Conservation (phyloP, 1,140 invertebrate species). For the Caenorhabditis briggsae region DNA sequence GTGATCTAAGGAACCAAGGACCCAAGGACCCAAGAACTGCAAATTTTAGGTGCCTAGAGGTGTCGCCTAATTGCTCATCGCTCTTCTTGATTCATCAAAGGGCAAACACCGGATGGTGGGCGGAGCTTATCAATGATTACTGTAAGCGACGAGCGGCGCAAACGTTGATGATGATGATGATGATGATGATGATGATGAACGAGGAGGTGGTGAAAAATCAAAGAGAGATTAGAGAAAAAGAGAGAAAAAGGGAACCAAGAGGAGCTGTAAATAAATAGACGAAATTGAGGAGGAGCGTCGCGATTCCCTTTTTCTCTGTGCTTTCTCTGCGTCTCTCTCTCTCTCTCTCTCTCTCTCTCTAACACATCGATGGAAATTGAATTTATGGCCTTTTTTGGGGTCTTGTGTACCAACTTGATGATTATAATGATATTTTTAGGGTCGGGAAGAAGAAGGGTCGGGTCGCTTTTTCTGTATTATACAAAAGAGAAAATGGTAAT, state of each 20-base stretch:
- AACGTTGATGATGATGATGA: neutral
- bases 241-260: neutral
- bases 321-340: neutral
- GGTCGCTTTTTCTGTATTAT: too few species aligned
- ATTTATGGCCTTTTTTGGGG: slow-evolving; percentile 41
- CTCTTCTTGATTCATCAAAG: neutral
- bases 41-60: too few species aligned
- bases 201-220: neutral
- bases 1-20: too few species aligned
- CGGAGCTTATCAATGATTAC: slow-evolving; percentile 26
- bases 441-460: too few species aligned
- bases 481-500: slow-evolving; percentile 20
- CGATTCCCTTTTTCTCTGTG: slow-evolving; percentile 9
- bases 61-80: too few species aligned
- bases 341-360: too few species aligned
- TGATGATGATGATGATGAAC: neutral
- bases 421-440: neutral
- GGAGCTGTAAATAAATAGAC: slow-evolving; percentile 31
- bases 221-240: slow-evolving; percentile 3
- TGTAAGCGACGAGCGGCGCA: neutral
- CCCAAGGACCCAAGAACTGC: too few species aligned
- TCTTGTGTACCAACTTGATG: slow-evolving; percentile 15
- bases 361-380: slow-evolving; percentile 10
- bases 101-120: neutral
- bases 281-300: slow-evolving; percentile 16